Percentiles rank a stretch among this genome's conserved stretches.
Conservation (phyloP, 2,797 vertebrate genomes). For the Lutjanus argentimaculatus region DNA sequence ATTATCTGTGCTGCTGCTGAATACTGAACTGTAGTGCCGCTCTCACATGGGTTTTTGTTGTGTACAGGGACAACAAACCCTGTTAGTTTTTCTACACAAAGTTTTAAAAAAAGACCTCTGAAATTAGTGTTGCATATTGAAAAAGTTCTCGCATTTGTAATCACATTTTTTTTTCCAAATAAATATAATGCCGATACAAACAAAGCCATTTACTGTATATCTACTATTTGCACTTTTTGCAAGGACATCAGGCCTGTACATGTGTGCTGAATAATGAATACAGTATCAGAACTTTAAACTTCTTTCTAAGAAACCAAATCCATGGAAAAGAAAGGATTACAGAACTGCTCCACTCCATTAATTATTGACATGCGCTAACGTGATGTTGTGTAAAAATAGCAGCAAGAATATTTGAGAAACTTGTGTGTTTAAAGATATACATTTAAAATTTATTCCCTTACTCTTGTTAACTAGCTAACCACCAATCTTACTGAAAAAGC, state of each 20-base stretch:
- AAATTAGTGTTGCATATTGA: not conserved
- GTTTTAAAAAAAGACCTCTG: not conserved
- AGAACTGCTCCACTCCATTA: too few species aligned
- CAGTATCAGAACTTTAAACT: not conserved
- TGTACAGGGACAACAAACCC: not conserved
- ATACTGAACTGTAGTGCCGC: conserved; percentile 37
- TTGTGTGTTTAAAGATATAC: not conserved
- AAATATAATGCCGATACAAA: not conserved
- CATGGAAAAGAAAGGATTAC: not conserved
- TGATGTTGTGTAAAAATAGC: not conserved
- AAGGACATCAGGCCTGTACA: not conserved
- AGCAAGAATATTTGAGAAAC: not conserved
- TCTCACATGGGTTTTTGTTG: not conserved
- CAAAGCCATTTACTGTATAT: not conserved
- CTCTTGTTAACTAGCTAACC: not conserved
- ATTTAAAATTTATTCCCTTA: not conserved
- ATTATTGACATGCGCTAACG: not conserved
- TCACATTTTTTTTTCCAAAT: not conserved
- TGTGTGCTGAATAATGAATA: not conserved
- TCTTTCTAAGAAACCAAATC: not conserved
- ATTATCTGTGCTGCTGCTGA: conserved; percentile 34
- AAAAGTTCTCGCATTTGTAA: not conserved
- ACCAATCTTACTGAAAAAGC: not conserved
- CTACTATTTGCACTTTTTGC: too few species aligned
- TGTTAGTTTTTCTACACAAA: not conserved